Evolutionary conservation across 2,797 vertebrate species (phyloP).

Genomic region (Brachyalestes nurse): DNA sequence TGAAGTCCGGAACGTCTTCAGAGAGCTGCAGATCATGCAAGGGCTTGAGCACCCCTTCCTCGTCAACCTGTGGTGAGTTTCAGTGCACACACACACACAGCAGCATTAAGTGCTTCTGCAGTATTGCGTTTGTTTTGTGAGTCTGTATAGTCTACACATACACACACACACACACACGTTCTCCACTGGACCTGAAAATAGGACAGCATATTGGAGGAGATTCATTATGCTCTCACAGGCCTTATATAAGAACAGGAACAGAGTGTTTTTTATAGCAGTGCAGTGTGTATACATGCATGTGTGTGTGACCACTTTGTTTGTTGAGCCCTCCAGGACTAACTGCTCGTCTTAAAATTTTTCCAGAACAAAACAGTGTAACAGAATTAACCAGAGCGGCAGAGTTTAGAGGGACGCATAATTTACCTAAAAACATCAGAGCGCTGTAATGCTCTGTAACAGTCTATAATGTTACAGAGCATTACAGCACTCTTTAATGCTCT

Average conservation of each 20-base stretch:
- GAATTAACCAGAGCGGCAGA: background rate
- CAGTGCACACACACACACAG: background rate
- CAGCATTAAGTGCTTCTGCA: background rate
- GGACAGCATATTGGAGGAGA: constrained; percentile 9
- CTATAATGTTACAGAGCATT: too few species aligned
- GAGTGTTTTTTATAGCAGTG: background rate
- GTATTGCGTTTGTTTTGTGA: background rate
- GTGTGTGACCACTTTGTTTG: constrained; percentile 20
- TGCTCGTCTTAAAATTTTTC: constrained; percentile 15
- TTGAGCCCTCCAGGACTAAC: constrained; percentile 25
- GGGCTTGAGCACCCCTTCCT: constrained; percentile 93
- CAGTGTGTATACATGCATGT: constrained; percentile 8
- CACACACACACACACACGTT: background rate
- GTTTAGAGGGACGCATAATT: background rate
- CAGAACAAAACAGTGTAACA: constrained; percentile 38
- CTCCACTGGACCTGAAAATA: constrained; percentile 9
- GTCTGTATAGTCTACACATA: background rate
- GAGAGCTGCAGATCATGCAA: constrained; percentile 97
- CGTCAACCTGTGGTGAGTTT: constrained; percentile 92
- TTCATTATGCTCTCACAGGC: background rate
- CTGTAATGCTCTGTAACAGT: too few species aligned
- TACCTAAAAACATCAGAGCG: background rate
- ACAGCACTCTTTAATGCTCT: too few species aligned
- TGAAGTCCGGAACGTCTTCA: constrained; percentile 93
- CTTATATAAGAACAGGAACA: constrained; percentile 33